These are phyloP conservation scores for Oryzias sinensis DNA, from an alignment of 2,797 vertebrate genomes.

Conservation along the genomic window DNA sequence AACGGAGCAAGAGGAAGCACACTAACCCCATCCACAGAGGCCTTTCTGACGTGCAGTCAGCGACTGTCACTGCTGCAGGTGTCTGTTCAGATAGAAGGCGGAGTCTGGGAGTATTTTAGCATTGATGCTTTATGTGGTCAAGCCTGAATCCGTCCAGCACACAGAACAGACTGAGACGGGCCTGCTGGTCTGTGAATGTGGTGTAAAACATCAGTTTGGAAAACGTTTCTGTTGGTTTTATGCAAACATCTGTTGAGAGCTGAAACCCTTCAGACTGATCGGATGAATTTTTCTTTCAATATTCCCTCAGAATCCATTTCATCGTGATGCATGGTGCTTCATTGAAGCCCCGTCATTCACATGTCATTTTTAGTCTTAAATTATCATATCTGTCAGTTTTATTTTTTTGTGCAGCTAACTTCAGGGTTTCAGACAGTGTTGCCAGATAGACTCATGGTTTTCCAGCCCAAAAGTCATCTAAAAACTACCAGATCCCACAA, in stretches of 20 bases:
- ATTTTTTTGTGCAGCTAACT: too few species aligned
- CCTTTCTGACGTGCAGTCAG: slow-evolving; percentile 60
- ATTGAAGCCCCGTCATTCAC: too few species aligned
- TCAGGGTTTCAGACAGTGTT: too few species aligned
- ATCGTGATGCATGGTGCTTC: too few species aligned
- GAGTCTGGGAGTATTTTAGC: slow-evolving; percentile 43
- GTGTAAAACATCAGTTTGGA: slow-evolving; percentile 14
- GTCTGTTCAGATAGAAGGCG: slow-evolving; percentile 30
- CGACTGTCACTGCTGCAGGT: slow-evolving; percentile 50
- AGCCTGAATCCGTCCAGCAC: slow-evolving; percentile 19
- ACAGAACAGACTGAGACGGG: slow-evolving; percentile 19
- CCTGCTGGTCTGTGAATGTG: slow-evolving; percentile 14
- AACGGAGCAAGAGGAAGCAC: slow-evolving; percentile 58
- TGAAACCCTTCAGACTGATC: slow-evolving; percentile 44
- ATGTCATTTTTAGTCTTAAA: too few species aligned
- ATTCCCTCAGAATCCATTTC: background rate
- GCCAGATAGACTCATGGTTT: too few species aligned
- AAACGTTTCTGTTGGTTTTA: slow-evolving; percentile 17
- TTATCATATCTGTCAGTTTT: too few species aligned
- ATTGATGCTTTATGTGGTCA: slow-evolving; percentile 27
- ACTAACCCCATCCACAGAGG: slow-evolving; percentile 59
- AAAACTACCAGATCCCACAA: too few species aligned
- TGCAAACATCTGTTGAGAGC: slow-evolving; percentile 15
- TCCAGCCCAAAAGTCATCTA: too few species aligned
- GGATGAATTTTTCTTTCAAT: background rate